These are phyloP conservation scores for Terebella lapidaria DNA, from an alignment of 2,888 invertebrate genomes.

Conservation along the genomic window DNA sequence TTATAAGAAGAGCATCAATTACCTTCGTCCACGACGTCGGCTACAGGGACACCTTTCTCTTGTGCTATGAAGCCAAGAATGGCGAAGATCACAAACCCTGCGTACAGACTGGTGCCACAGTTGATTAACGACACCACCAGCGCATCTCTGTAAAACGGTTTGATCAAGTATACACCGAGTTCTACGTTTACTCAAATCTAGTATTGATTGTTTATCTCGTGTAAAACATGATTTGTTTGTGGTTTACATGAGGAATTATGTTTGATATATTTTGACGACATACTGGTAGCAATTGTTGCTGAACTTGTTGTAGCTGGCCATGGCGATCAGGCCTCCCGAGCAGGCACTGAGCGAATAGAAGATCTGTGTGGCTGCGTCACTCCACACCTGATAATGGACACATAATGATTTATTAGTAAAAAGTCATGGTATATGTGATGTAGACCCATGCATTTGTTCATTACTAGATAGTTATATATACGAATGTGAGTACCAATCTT, in stretches of 20 bases:
- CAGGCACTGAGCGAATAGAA: conserved; percentile 29
- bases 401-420: background rate
- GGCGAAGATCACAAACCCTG: conserved; percentile 53
- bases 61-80: conserved; percentile 61
- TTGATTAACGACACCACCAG: conserved; percentile 51
- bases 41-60: conserved; percentile 49
- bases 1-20: background rate
- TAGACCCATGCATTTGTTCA: no score
- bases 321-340: conserved; percentile 33
- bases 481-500: background rate
- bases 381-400: conserved; percentile 17
- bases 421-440: no score
- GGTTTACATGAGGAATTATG: no score
- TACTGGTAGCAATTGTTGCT: conserved; percentile 35
- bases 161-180: background rate
- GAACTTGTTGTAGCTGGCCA: conserved; percentile 34
- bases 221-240: no score
- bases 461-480: no score
- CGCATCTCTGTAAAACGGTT: conserved; percentile 42
- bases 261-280: background rate
- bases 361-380: conserved; percentile 27
- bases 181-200: no score
- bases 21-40: conserved; percentile 47
- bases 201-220: no score
- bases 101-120: conserved; percentile 51